phyloP scores from a whole-genome alignment of 1,140 invertebrate species.

The Vollenhovia emeryi region DNA sequence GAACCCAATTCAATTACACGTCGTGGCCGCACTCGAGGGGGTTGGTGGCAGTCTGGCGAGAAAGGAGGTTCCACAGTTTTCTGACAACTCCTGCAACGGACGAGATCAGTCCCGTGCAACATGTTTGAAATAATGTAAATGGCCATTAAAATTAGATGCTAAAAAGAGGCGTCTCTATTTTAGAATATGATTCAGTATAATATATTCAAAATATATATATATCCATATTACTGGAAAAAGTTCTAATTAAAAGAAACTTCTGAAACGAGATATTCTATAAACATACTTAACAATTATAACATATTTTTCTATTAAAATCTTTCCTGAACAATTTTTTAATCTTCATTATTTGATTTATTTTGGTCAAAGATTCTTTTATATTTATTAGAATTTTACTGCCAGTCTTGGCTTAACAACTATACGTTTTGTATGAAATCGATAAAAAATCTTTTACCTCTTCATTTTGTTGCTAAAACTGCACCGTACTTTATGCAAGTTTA shows the following conservation, averaged over 20 bases:
- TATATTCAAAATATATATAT: background rate
- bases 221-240: background rate
- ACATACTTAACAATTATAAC: background rate
- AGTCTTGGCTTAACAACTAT: background rate
- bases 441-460: background rate
- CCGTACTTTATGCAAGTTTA: background rate
- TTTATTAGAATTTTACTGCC: background rate
- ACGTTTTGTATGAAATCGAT: background rate
- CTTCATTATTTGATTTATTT: background rate
- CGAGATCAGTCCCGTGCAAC: constrained; percentile 40
- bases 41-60: constrained; percentile 24
- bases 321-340: background rate
- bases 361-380: background rate
- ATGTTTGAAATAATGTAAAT: constrained; percentile 56
- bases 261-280: background rate
- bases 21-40: constrained; percentile 15
- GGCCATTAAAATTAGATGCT: constrained; percentile 5
- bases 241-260: background rate
- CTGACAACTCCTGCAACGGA: constrained; percentile 43
- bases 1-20: constrained; percentile 69
- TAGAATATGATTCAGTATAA: background rate
- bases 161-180: constrained; percentile 33
- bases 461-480: background rate
- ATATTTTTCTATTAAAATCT: background rate
- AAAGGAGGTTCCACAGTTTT: constrained; percentile 42